Evolutionary conservation across 2,888 invertebrate genomes (phyloP).

Genomic region (Ophraella communa): DNA sequence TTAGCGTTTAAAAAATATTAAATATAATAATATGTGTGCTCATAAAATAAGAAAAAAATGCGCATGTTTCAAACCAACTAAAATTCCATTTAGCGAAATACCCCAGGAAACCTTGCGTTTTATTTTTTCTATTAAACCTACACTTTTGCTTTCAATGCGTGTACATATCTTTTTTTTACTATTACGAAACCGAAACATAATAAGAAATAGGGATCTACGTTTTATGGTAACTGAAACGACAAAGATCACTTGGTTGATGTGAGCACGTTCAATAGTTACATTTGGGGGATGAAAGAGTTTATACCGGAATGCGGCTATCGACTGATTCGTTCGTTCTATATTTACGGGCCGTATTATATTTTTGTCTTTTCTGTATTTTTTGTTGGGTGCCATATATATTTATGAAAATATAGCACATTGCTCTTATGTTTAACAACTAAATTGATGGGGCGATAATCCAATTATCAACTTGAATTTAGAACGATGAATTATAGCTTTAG

Average conservation of each 20-base stretch:
- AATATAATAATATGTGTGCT: too few relatives aligned
- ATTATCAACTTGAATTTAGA: too few relatives aligned
- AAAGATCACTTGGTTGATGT: not conserved
- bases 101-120: too few relatives aligned
- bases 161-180: too few relatives aligned
- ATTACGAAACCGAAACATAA: not conserved
- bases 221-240: not conserved
- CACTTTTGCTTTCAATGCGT: too few relatives aligned
- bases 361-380: not conserved
- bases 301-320: slow-evolving; percentile 6
- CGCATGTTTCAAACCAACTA: too few relatives aligned
- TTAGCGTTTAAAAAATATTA: too few relatives aligned
- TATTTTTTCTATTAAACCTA: too few relatives aligned
- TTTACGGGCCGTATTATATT: not conserved
- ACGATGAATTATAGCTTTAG: too few relatives aligned
- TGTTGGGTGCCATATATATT: not conserved
- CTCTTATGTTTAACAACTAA: not conserved
- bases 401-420: not conserved
- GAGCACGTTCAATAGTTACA: slow-evolving; percentile 9
- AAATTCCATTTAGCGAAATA: too few relatives aligned
- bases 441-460: not conserved
- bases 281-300: slow-evolving; percentile 7
- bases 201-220: not conserved
- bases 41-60: too few relatives aligned
- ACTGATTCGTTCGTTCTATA: slow-evolving; percentile 13